Conservation (phyloP, 2,888 invertebrate genomes). For the Parnassius smintheus region DNA sequence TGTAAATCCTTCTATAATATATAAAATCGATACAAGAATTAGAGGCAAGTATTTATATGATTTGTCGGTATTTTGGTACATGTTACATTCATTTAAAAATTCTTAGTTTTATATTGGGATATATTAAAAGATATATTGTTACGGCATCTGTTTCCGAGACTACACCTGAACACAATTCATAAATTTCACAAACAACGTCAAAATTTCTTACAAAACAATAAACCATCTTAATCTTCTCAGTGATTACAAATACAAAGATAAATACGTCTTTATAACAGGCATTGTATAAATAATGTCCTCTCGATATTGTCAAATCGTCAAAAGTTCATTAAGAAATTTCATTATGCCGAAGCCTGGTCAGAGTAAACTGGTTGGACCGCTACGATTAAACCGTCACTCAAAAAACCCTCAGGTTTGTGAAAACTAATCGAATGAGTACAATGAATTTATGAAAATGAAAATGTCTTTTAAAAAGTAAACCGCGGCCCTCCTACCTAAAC, state of each 20-base stretch:
- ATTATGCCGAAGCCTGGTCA: conserved; percentile 56
- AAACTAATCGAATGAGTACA: conserved; percentile 37
- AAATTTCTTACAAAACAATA: conserved; percentile 58
- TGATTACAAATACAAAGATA: conserved; percentile 33
- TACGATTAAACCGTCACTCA: conserved; percentile 17
- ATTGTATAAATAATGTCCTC: conserved; percentile 47
- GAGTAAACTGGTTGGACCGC: conserved; percentile 52
- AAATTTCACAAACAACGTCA: conserved; percentile 65
- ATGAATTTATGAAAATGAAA: conserved; percentile 50
- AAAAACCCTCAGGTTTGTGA: conserved; percentile 5
- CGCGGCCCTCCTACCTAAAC: conserved; percentile 65
- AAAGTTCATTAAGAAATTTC: conserved; percentile 69
- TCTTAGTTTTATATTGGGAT: too few relatives aligned
- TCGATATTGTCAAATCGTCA: conserved; percentile 52
- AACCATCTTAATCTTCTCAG: conserved; percentile 43
- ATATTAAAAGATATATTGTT: too few relatives aligned
- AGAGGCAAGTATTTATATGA: conserved; percentile 25
- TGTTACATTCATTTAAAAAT: neutral
- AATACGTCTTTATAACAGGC: conserved; percentile 32
- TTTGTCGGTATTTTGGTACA: neutral
- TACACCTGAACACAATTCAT: conserved; percentile 65
- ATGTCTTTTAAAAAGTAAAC: conserved; percentile 56
- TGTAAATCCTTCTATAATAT: conserved; percentile 29
- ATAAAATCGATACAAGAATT: conserved; percentile 27
- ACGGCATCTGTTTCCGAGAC: conserved; percentile 47